Evolutionary conservation across 2,888 invertebrate species (phyloP).

Genomic region (Pycnomerus fuliginosus): DNA sequence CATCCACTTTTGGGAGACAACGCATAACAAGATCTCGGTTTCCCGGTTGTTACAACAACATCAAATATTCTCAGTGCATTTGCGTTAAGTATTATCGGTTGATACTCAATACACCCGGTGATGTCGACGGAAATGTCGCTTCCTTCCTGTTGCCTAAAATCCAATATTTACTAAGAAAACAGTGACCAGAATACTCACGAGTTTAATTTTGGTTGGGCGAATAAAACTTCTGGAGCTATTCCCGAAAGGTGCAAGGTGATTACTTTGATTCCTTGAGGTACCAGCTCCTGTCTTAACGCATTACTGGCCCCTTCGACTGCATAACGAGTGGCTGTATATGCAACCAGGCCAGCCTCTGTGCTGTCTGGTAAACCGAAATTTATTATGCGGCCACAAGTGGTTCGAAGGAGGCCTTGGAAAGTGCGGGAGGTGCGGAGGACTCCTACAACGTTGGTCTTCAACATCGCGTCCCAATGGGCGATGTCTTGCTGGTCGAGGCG

Average conservation of each 20-base stretch:
- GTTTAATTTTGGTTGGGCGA: conserved; percentile 62
- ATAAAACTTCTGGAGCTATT: conserved; percentile 64
- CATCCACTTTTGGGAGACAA: conserved; percentile 42
- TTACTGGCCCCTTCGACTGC: conserved; percentile 80
- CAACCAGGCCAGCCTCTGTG: conserved; percentile 57
- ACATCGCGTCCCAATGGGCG: conserved; percentile 68
- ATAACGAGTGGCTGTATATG: conserved; percentile 58
- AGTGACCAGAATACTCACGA: conserved; percentile 40
- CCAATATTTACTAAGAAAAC: neutral
- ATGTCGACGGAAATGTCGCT: conserved; percentile 46
- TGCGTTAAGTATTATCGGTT: conserved; percentile 44
- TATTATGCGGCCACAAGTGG: conserved; percentile 66
- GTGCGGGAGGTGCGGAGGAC: conserved; percentile 72
- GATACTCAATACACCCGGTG: conserved; percentile 43
- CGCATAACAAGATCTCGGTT: conserved; percentile 44
- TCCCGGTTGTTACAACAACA: conserved; percentile 43
- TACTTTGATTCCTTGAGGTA: conserved; percentile 70
- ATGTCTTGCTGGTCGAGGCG: conserved; percentile 68
- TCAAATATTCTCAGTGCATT: conserved; percentile 45
- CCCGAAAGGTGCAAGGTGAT: conserved; percentile 73
- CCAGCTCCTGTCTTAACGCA: conserved; percentile 68
- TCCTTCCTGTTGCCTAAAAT: conserved; percentile 39
- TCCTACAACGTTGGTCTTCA: conserved; percentile 71
- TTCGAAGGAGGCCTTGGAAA: conserved; percentile 70
- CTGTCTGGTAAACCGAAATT: conserved; percentile 63